Conservation (phyloP, 2,113 vertebrate species). For the Chrysochloris asiatica region DNA sequence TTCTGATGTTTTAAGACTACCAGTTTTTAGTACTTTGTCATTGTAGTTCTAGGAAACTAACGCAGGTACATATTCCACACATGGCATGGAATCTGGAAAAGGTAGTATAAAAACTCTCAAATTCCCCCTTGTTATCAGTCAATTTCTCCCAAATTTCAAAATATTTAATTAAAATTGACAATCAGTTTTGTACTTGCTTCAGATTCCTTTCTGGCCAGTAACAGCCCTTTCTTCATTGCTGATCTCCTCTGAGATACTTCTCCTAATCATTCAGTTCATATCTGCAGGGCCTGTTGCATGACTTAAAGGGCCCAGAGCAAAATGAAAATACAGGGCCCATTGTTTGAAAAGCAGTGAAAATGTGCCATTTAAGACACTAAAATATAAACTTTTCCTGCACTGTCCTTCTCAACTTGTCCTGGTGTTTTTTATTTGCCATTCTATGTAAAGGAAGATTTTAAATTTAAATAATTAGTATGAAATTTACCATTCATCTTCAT, state of each 20-base stretch:
- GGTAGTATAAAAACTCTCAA: not conserved
- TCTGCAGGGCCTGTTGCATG: not conserved
- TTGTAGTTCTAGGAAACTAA: not conserved
- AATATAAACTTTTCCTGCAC: not conserved
- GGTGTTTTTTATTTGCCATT: not conserved
- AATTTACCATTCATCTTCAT: slow-evolving; percentile 30
- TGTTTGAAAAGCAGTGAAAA: slow-evolving; percentile 23
- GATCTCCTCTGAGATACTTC: not conserved
- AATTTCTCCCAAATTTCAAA: not conserved
- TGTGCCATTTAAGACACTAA: not conserved
- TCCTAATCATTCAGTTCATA: not conserved
- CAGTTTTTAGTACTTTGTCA: not conserved
- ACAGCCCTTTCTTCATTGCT: not conserved
- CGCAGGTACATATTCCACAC: not conserved
- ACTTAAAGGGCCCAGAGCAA: not conserved
- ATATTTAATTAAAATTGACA: too few relatives aligned
- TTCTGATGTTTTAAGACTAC: not conserved
- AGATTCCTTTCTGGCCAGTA: not conserved
- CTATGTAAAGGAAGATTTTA: not conserved
- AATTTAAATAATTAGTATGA: not conserved
- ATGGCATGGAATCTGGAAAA: not conserved
- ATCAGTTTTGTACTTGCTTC: not conserved
- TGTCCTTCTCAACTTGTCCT: not conserved
- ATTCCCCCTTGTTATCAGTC: not conserved
- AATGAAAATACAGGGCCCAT: not conserved